Conservation (phyloP, 1,140 invertebrate genomes). For the Dolichoris vasculosae region DNA sequence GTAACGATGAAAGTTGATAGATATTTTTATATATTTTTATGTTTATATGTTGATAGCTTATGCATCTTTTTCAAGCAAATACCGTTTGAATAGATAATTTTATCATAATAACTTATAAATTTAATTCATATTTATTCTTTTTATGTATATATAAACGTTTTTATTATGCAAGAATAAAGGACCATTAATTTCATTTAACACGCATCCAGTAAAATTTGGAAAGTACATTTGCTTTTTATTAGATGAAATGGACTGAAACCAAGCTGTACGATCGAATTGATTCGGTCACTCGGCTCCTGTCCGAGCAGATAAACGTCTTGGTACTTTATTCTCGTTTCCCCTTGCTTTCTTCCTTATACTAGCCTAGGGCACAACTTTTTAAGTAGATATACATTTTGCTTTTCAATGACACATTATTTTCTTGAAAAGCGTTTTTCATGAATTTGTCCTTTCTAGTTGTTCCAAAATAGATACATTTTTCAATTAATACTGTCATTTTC, state of each 20-base stretch:
- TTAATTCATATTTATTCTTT: not conserved
- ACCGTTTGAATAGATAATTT: too few species aligned
- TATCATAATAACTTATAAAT: not conserved
- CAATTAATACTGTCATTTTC: not conserved
- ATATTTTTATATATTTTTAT: too few species aligned
- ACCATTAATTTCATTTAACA: not conserved
- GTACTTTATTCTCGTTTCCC: slow-evolving; percentile 61
- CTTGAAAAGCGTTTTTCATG: slow-evolving; percentile 37
- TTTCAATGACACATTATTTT: slow-evolving; percentile 30
- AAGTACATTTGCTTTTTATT: slow-evolving; percentile 60
- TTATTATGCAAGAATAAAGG: not conserved
- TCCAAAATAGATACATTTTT: not conserved
- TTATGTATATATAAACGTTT: not conserved
- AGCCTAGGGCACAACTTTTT: slow-evolving; percentile 1
- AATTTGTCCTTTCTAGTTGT: not conserved
- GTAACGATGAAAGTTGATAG: too few species aligned
- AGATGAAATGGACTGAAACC: slow-evolving; percentile 68
- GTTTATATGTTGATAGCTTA: too few species aligned
- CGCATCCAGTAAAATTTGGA: not conserved
- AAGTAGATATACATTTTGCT: slow-evolving; percentile 52
- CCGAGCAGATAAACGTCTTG: slow-evolving; percentile 68
- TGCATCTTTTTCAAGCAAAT: too few species aligned
- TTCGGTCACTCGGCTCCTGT: slow-evolving; percentile 72
- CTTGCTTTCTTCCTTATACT: slow-evolving; percentile 46
- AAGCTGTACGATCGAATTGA: slow-evolving; percentile 67